Percentiles rank a stretch among this genome's conserved stretches.
Conservation (phyloP, 1,140 invertebrate species). For the Brachionus rubens region DNA sequence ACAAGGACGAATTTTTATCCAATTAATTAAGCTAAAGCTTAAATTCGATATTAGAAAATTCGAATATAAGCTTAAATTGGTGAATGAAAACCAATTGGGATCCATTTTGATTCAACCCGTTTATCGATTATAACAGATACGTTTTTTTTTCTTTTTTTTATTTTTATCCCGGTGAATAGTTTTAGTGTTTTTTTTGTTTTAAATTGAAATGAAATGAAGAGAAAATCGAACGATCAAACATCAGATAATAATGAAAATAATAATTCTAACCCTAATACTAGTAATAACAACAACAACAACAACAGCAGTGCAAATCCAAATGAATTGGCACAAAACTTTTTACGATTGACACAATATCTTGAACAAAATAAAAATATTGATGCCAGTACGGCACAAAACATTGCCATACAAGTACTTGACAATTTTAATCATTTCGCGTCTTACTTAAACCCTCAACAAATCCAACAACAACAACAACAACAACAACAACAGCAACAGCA, state of each 20-base stretch:
- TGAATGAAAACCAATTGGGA: neutral
- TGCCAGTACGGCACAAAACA: neutral
- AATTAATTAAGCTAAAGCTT: neutral
- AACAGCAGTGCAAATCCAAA: neutral
- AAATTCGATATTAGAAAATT: constrained; percentile 5
- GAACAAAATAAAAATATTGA: neutral
- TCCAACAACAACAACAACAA: neutral
- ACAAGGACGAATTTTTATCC: neutral
- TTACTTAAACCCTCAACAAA: neutral
- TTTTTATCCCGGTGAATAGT: constrained; percentile 29
- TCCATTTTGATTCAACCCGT: neutral
- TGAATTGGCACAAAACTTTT: neutral
- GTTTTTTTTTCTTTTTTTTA: neutral
- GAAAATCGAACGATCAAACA: constrained; percentile 19
- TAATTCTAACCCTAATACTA: neutral
- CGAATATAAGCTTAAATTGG: neutral
- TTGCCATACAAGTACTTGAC: neutral
- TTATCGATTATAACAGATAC: constrained; percentile 6
- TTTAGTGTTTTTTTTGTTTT: constrained; percentile 21
- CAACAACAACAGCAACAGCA: neutral
- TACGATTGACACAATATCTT: neutral
- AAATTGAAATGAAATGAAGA: constrained; percentile 39
- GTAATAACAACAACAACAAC: neutral
- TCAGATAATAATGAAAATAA: neutral
- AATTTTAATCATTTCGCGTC: neutral